A percentile compares a stretch with the other conserved stretches of the same genome.
Conservation (phyloP, 2,888 invertebrate species). For the Drosophila colorata region DNA sequence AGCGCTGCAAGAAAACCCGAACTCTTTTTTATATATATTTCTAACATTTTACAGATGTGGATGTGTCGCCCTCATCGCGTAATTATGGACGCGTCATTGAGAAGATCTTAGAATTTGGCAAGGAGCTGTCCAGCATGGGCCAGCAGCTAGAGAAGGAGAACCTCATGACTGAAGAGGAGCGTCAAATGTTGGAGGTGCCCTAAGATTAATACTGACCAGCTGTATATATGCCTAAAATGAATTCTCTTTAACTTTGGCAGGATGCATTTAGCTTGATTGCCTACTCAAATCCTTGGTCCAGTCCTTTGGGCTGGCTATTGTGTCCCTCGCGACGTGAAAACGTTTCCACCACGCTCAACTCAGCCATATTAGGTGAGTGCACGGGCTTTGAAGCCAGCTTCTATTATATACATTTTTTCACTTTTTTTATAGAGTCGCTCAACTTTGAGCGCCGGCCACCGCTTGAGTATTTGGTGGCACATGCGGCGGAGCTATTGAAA, state of each 20-base stretch:
- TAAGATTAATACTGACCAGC: background rate
- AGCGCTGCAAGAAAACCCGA: background rate
- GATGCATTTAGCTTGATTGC: constrained; percentile 99
- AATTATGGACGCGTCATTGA: constrained; percentile 90
- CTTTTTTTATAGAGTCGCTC: constrained; percentile 90
- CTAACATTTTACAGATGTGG: constrained; percentile 78
- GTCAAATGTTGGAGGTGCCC: constrained; percentile 95
- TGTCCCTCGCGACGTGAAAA: constrained; percentile 97
- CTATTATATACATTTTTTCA: background rate
- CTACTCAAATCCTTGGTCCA: constrained; percentile 98
- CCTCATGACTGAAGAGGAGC: constrained; percentile 91
- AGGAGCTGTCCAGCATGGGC: constrained; percentile 96
- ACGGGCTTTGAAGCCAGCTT: background rate
- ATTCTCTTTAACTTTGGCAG: constrained; percentile 86
- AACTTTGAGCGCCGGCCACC: constrained; percentile 96
- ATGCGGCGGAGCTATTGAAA: constrained; percentile 94
- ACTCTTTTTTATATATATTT: background rate
- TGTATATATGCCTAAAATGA: background rate
- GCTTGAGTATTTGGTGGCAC: constrained; percentile 95
- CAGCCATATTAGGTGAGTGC: constrained; percentile 95
- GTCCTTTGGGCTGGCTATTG: constrained; percentile 98
- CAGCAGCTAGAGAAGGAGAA: constrained; percentile 92
- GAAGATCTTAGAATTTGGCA: constrained; percentile 96
- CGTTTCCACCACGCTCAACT: constrained; percentile 97
- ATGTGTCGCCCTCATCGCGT: constrained; percentile 83